Conservation (phyloP, 2,113 vertebrate species). For the Anhinga rufa region DNA sequence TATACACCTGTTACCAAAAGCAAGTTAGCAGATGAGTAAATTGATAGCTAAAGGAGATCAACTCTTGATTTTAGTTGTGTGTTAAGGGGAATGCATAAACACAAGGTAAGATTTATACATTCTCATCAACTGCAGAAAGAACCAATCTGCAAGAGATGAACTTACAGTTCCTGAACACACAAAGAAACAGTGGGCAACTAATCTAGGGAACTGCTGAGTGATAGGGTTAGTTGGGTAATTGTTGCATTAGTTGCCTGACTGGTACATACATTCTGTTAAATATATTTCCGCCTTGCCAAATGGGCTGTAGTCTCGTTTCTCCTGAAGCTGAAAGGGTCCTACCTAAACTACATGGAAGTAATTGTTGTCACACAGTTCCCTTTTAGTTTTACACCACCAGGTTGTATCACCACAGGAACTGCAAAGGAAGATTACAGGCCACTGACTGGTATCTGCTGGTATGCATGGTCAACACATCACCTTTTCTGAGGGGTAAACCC, state of each 20-base stretch:
- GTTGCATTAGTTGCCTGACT: neutral
- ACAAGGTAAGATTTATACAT: neutral
- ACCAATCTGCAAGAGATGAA: neutral
- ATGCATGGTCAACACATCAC: neutral
- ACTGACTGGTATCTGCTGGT: neutral
- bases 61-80: neutral
- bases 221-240: neutral
- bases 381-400: neutral
- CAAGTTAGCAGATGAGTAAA: neutral
- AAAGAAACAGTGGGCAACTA: neutral
- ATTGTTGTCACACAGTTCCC: neutral
- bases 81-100: neutral
- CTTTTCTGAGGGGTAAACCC: neutral
- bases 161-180: neutral
- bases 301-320: neutral
- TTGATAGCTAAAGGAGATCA: neutral
- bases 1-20: neutral
- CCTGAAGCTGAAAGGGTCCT: neutral
- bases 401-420: neutral
- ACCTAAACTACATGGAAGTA: neutral
- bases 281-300: neutral
- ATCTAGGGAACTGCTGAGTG: neutral
- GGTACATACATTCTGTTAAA: neutral
- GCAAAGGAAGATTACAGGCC: neutral
- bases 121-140: neutral